Base-by-base conservation (phyloP, 2,888 invertebrate genomes). In the Muscina levida region DNA sequence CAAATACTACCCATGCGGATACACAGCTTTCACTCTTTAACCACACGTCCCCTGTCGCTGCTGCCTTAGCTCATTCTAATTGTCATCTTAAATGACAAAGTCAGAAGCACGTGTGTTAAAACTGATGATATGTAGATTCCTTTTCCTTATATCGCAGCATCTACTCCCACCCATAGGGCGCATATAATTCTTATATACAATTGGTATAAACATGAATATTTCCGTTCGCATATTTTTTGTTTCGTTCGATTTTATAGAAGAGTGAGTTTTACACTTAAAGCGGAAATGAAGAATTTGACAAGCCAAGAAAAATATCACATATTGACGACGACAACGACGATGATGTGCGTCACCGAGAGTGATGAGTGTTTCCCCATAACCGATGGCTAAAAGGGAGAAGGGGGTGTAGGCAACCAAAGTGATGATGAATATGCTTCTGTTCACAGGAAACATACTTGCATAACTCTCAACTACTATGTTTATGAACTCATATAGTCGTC, bases 221-320 rank as follows among this genome's bases (percentile, higher is more conserved):
- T 62, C 62, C 42, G 62, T 62, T 22, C 22, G 22, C 3, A 31
- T 22, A 62, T 62, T 42, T 42, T 51, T 17, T n/a, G n/a, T n/a
- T 59, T 22, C 39, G 17, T 62, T 5, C 15, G 39, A 6, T 42
- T 19, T 42, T 15, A 1, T 4, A 13, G 42, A 6, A 11, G 59
- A 4, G 42, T 6, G 62, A 42, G 39, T n/a, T 31, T 62, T 22
- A 42, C 62, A 42, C 62, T 42, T 13, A 22, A 62, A 62, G 42
- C 62, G 62, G 62, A 62, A 42, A 62, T 62, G 62, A 62, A 62
- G 62, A 62, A 62, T 62, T 62, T 62, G 62, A 62, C 42, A 39
- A n/a, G 62, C 39, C 19, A 39, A 31, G 62, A 62, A 62, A 62
- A 62, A 62, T 62, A 62, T 59, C 59, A 59, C 39, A 31, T 31